Conservation (phyloP, 64 coral and sea anemone species). For the Pocillopora damicornis region DNA sequence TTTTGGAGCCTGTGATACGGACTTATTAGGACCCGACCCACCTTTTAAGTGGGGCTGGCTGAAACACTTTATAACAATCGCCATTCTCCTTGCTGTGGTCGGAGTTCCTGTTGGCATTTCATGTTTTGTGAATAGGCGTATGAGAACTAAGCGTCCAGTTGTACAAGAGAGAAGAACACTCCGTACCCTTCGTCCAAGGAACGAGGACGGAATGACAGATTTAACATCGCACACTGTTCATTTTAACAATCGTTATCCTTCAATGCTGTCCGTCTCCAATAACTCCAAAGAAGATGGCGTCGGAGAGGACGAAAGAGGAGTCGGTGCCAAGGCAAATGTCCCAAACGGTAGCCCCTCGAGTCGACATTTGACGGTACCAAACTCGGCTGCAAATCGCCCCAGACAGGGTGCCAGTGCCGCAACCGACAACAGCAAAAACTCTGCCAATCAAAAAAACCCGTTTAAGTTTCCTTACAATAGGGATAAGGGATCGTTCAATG, state of each 20-base stretch:
- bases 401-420: background rate
- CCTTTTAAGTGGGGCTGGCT: slow-evolving; percentile 73
- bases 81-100: slow-evolving; percentile 55
- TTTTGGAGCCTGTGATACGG: slow-evolving; percentile 54
- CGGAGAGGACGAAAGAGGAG: slow-evolving; percentile 13
- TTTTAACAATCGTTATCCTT: slow-evolving; percentile 52
- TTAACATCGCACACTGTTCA: slow-evolving; percentile 58
- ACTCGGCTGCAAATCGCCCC: background rate
- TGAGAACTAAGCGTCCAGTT: slow-evolving; percentile 38
- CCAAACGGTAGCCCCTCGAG: slow-evolving; percentile 28
- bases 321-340: background rate
- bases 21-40: background rate
- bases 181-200: slow-evolving; percentile 13
- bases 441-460: slow-evolving; percentile 14
- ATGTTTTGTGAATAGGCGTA: slow-evolving; percentile 22
- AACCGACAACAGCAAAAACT: background rate
- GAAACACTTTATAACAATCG: slow-evolving; percentile 51
- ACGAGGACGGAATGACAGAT: slow-evolving; percentile 33
- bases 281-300: slow-evolving; percentile 43
- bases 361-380: slow-evolving; percentile 19
- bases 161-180: background rate
- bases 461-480: slow-evolving; percentile 19
- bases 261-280: slow-evolving; percentile 44
- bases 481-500: slow-evolving; percentile 13
- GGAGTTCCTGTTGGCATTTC: slow-evolving; percentile 80